These are phyloP conservation scores for Megaceryle maxima DNA, from an alignment of 2,113 vertebrate genomes.

Conservation along the genomic window DNA sequence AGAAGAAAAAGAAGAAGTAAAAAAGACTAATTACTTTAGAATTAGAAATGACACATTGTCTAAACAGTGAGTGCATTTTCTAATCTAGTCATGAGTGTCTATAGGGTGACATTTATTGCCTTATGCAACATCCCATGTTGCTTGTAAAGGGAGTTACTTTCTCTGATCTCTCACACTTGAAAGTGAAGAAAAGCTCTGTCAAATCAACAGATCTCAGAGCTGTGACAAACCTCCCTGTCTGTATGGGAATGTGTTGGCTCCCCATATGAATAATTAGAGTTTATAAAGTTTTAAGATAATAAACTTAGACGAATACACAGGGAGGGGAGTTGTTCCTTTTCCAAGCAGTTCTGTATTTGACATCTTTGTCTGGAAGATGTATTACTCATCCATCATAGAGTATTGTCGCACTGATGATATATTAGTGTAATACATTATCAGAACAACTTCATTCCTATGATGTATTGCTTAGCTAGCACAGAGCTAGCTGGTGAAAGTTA, in stretches of 20 bases:
- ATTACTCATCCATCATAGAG: slow-evolving; percentile 70
- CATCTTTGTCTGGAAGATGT: slow-evolving; percentile 67
- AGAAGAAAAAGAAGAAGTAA: background rate
- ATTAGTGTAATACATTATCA: slow-evolving; percentile 75
- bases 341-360: slow-evolving; percentile 45
- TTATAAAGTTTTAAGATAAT: slow-evolving; percentile 41
- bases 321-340: background rate
- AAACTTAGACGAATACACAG: slow-evolving; percentile 11
- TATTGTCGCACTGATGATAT: slow-evolving; percentile 56
- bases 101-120: slow-evolving; percentile 1
- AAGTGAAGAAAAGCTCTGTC: slow-evolving; percentile 10
- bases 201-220: slow-evolving; percentile 7
- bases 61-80: background rate
- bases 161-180: background rate
- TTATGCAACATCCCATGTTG: slow-evolving; percentile 43
- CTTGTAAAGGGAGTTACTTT: slow-evolving; percentile 36
- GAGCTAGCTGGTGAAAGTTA: slow-evolving; percentile 31
- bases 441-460: slow-evolving; percentile 55
- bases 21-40: background rate
- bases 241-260: slow-evolving; percentile 9
- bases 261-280: slow-evolving; percentile 30
- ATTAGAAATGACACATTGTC: background rate
- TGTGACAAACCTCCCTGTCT: background rate
- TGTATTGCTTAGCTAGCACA: slow-evolving; percentile 50
- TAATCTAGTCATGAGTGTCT: background rate